These are phyloP conservation scores for Nephotettix cincticeps DNA, from an alignment of 1,140 invertebrate species.

Conservation along the genomic window DNA sequence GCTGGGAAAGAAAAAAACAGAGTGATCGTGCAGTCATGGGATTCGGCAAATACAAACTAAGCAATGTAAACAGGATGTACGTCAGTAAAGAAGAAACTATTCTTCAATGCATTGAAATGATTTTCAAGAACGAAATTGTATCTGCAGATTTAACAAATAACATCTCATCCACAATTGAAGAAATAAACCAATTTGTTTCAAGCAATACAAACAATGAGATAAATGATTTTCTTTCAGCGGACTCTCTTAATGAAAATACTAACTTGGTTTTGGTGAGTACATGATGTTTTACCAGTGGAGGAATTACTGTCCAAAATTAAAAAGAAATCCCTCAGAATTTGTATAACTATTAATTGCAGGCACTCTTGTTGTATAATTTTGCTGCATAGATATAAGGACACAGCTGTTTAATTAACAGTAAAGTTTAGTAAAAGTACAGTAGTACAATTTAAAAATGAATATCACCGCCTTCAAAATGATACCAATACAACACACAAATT, in stretches of 20 bases:
- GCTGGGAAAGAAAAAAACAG: no score
- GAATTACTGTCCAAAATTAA: no score
- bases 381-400: no score
- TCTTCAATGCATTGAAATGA: neutral
- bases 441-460: no score
- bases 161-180: neutral
- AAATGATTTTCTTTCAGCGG: constrained; percentile 63
- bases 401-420: no score
- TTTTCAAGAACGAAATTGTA: neutral
- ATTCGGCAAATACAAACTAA: neutral
- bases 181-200: neutral
- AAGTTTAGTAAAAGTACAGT: no score
- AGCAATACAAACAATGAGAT: constrained; percentile 64
- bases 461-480: no score
- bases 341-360: no score
- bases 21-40: no score
- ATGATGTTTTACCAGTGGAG: neutral
- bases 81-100: neutral
- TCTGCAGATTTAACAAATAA: neutral
- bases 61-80: neutral
- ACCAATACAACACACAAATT: no score
- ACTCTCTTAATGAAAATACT: constrained; percentile 60
- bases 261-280: constrained; percentile 63
- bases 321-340: no score
- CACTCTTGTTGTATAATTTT: no score